Base-by-base conservation (phyloP, 1,140 invertebrate genomes). In the Zaprionus ghesquierei region DNA sequence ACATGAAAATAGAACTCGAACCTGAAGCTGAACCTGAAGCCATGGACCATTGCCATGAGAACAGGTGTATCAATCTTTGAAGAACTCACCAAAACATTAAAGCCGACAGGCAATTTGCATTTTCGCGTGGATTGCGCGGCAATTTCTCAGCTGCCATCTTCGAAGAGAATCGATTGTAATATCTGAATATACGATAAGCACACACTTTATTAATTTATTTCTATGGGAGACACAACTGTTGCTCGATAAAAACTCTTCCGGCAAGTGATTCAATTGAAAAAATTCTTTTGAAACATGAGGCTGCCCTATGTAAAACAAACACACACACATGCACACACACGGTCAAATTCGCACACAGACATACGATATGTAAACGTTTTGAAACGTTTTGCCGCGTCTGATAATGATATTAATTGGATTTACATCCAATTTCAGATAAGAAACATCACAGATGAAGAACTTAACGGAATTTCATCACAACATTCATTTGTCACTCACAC, bases 41-140 rank as follows among this genome's bases (percentile, higher is more conserved):
- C 1, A n/a, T 41, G 38, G 41, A 3, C 15, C n/a, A 15, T 15
- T 5, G 3, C 15, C 41, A 44, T 44, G 41, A 8, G n/a, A 46
- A 56, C 53, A 59, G n/a, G 9, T 20, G 9, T n/a, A 3, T 25
- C 12, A 1, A 10, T 12, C 4, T 15, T 1, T 15, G 3, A 12
- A 27, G 31, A 23, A 61, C 84, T 65, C 77, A 89, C 84, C 84
- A 89, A 62, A 89, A 89, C 84, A 89, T 89, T 10, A 89, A 44
- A 6, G 85, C 41, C 20, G 84, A 89, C 22, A 89, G 31, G 41
- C 76, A 70, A 53, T 59, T 76, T n/a, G 84, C 85, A 44, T 46
- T 75, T 55, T 89, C 80, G 23, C 84, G 79, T 6, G 84, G 84
- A 78, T 89, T 89, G 8, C 63, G 63, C 23, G 80, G 60, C 74